Evolutionary conservation across 2,888 invertebrate species (phyloP), one percentile per base, ranked within the genome.

Genomic region (Xylota sylvarum): DNA sequence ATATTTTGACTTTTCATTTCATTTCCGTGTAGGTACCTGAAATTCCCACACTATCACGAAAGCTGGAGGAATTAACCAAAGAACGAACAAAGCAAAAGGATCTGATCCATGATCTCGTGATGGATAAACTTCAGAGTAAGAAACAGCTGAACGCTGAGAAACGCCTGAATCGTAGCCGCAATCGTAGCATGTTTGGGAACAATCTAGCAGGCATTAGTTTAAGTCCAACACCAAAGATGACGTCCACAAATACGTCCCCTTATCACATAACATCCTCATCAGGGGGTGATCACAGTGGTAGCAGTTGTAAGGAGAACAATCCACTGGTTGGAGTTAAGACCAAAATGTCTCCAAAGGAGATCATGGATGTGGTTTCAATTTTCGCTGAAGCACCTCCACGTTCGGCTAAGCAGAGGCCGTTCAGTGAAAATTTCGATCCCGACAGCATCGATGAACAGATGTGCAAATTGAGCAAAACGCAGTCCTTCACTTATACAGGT

Each of bases 81-180:
- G 97, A 97, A 90, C 94, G 97, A 73, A 96, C 96, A 46, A 96
- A 96, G 90, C 97, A 97, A 92, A 97, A 97, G 88, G 96, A 96
- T 90, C 93, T 97, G 30, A 96, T 97, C 58, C 95, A 97, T 89
- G 95, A 97, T 91, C 93, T 97, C 92, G 96, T 97, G 67, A 95
- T 97, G 94, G 96, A 96, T 90, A 95, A 96, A 91, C 93, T 97
- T 89, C 94, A 95, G 89, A 94, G 95, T 2, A 95, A 95, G 89
- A 95, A 95, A 88, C 95, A 95, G 88, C 93, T 94, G 17, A 94
- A 94, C n/a, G 94, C 94, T 3, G 95, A 94, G 88, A 94, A 94
- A 89, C 94, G 94, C 74, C 92, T 94, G 10, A 94, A 95, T 90
- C 93, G 95, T 81, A 94, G 94, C 77, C 93, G 95, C 0, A 94